phyloP scores from a whole-genome alignment of 2,797 vertebrate species.

The Acipenser oxyrinchus region DNA sequence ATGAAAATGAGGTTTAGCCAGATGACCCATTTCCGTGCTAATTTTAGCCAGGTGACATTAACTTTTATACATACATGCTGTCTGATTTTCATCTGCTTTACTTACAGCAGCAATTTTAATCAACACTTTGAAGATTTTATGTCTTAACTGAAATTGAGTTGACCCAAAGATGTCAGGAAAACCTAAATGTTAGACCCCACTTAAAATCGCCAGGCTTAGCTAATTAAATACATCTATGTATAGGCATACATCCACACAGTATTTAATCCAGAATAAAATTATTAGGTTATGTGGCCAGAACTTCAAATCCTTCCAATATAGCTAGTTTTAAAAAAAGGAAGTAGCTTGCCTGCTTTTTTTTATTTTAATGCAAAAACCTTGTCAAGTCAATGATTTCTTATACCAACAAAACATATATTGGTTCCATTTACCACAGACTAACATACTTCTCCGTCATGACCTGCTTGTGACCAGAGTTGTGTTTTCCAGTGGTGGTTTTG shows the following conservation, averaged over 20 bases:
- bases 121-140: constrained; percentile 40
- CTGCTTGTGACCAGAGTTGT: too few relatives aligned
- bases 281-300: too few relatives aligned
- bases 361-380: too few relatives aligned
- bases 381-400: too few relatives aligned
- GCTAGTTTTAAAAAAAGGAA: too few relatives aligned
- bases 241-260: constrained; percentile 13
- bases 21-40: constrained; percentile 19
- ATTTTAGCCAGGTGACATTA: constrained; percentile 15
- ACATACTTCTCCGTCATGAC: too few relatives aligned
- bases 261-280: constrained; percentile 1
- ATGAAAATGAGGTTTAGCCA: constrained; percentile 24
- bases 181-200: constrained; percentile 36
- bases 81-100: constrained; percentile 37
- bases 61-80: constrained; percentile 26
- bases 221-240: constrained; percentile 34
- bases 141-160: constrained; percentile 46
- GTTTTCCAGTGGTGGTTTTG: too few relatives aligned
- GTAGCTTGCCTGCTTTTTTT: too few relatives aligned
- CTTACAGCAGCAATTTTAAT: constrained; percentile 45
- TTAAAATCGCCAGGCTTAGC: constrained; percentile 24
- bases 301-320: too few relatives aligned
- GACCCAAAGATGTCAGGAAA: constrained; percentile 45
- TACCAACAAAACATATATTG: too few relatives aligned
- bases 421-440: too few relatives aligned